Percentiles rank a stretch among this genome's conserved stretches.
phyloP scores from a whole-genome alignment of 30 jellyfish, hydroid and myxozoan genomes.

The Rhopilema esculentum region DNA sequence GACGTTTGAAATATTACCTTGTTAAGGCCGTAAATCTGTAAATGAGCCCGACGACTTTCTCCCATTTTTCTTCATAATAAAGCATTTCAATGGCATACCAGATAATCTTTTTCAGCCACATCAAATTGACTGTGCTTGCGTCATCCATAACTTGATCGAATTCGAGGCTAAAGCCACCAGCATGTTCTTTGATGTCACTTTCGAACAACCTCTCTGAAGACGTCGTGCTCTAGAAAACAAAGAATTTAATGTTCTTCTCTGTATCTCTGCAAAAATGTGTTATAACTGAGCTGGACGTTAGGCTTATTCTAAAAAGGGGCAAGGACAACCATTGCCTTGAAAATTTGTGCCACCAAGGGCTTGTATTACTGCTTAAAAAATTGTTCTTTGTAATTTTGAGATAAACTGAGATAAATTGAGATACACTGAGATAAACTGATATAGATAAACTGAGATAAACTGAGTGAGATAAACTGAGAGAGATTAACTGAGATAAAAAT shows the following conservation, averaged over 20 bases:
- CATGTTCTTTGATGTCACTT: conserved; percentile 42
- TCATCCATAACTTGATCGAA: conserved; percentile 69
- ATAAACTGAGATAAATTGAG: too few species aligned
- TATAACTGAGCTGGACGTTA: too few species aligned
- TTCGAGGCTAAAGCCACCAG: conserved; percentile 66
- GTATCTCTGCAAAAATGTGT: not conserved
- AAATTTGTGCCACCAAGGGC: too few species aligned
- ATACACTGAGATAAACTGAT: too few species aligned
- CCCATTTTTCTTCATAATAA: conserved; percentile 90
- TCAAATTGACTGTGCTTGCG: conserved; percentile 28
- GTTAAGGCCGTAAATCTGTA: conserved; percentile 75
- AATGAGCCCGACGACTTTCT: conserved; percentile 63
- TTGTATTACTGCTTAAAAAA: too few species aligned
- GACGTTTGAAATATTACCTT: conserved; percentile 60
- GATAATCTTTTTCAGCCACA: conserved; percentile 70
- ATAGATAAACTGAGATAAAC: too few species aligned
- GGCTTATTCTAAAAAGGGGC: too few species aligned
- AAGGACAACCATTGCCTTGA: too few species aligned
- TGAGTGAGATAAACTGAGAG: too few species aligned
- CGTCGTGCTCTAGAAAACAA: conserved; percentile 1
- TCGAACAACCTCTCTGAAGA: conserved; percentile 11
- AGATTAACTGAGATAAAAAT: too few species aligned
- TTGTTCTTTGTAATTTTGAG: too few species aligned
- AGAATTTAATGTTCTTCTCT: too few species aligned
- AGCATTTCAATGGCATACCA: conserved; percentile 87